Conservation (phyloP, 2,113 vertebrate species). For the Burhinus oedicnemus region DNA sequence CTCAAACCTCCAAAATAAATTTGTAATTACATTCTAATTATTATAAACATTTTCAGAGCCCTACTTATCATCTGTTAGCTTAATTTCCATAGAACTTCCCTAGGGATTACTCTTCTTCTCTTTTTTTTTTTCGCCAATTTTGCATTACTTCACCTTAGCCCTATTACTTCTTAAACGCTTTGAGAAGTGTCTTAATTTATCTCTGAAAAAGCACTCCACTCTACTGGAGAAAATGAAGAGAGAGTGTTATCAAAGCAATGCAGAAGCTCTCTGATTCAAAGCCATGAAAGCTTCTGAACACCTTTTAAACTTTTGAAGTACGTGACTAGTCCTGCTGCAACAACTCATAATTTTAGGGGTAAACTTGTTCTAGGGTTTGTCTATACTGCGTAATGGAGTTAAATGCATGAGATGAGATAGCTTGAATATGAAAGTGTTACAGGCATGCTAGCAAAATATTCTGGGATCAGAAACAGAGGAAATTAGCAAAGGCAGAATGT, state of each 20-base stretch:
- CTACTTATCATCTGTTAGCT: not conserved
- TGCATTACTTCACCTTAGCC: not conserved
- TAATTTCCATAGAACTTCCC: not conserved
- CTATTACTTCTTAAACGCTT: not conserved
- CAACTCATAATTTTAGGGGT: not conserved
- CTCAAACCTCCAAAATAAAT: not conserved
- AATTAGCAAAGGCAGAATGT: not conserved
- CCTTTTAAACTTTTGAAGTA: not conserved
- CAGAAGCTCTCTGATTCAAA: not conserved
- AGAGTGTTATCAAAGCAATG: not conserved
- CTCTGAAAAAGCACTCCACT: not conserved
- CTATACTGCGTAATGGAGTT: not conserved
- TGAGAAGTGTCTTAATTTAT: not conserved
- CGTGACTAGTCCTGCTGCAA: not conserved
- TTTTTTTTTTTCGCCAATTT: not conserved
- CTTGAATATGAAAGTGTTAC: not conserved
- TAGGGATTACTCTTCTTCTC: not conserved
- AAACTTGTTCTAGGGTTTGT: not conserved
- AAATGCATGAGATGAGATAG: not conserved
- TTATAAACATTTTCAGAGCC: not conserved
- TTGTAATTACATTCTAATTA: not conserved
- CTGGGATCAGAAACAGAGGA: not conserved
- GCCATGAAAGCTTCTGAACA: not conserved
- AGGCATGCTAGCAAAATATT: not conserved
- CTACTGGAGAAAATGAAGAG: not conserved